These are phyloP conservation scores for Plagodis dolabraria DNA, from an alignment of 2,888 invertebrate genomes.

Conservation along the genomic window DNA sequence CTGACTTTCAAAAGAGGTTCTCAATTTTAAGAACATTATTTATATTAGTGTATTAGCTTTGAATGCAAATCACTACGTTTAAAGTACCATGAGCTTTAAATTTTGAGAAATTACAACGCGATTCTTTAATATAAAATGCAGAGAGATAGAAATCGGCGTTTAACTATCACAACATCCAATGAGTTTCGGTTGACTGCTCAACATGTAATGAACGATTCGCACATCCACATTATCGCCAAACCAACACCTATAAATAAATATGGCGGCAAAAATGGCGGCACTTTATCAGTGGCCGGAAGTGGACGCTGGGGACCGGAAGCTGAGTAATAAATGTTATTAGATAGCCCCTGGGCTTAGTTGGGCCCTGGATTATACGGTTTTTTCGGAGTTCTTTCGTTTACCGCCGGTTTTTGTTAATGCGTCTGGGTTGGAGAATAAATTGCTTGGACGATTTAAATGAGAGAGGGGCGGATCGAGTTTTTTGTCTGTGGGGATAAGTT, in stretches of 20 bases:
- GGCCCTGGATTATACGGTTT: slow-evolving; percentile 64
- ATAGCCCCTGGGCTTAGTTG: slow-evolving; percentile 83
- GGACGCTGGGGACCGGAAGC: slow-evolving; percentile 80
- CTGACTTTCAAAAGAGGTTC: no score
- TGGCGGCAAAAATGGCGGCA: slow-evolving; percentile 83
- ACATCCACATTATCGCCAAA: slow-evolving; percentile 74
- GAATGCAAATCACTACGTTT: no score
- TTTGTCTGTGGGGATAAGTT: slow-evolving; percentile 42
- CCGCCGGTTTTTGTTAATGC: slow-evolving; percentile 79
- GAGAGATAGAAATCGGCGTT: neutral
- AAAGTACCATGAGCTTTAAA: no score
- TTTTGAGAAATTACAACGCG: no score
- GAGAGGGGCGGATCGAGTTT: slow-evolving; percentile 39
- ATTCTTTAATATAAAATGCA: neutral
- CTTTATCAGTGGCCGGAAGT: slow-evolving; percentile 83
- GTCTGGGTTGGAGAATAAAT: slow-evolving; percentile 80
- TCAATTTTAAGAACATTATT: no score
- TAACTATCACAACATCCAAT: slow-evolving; percentile 1
- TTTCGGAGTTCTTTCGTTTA: slow-evolving; percentile 73
- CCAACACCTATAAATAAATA: slow-evolving; percentile 83
- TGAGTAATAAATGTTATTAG: slow-evolving; percentile 84
- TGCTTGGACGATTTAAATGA: slow-evolving; percentile 64
- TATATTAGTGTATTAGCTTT: no score
- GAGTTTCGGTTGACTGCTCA: slow-evolving; percentile 47
- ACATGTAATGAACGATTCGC: slow-evolving; percentile 65